Conservation (phyloP, 2,888 invertebrate genomes). For the Microdon myrmicae region DNA sequence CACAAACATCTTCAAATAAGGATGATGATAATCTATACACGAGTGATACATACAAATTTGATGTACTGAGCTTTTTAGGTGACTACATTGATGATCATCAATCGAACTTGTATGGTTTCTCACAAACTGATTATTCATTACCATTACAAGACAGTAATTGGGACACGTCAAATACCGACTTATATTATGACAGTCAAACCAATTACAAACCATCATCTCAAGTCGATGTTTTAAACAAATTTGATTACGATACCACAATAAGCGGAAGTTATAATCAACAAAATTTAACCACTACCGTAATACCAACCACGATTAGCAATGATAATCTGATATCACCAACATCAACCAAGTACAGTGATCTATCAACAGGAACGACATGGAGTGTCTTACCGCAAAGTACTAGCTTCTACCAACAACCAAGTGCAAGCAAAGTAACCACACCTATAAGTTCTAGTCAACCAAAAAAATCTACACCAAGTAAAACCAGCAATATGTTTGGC, state of each 20-base stretch:
- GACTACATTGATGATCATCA: slow-evolving; percentile 26
- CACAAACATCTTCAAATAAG: no score
- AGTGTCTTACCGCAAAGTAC: slow-evolving; percentile 17
- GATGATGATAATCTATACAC: slow-evolving; percentile 38
- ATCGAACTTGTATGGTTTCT: slow-evolving; percentile 21
- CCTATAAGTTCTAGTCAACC: slow-evolving; percentile 7
- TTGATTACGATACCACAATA: slow-evolving; percentile 54
- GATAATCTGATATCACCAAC: slow-evolving; percentile 51
- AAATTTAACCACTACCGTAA: slow-evolving; percentile 14
- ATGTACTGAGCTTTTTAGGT: slow-evolving; percentile 27
- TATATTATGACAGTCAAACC: slow-evolving; percentile 32
- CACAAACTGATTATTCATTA: slow-evolving; percentile 34
- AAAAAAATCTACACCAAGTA: slow-evolving; percentile 55
- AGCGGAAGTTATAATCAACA: slow-evolving; percentile 15
- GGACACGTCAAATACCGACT: slow-evolving; percentile 28
- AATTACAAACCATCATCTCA: slow-evolving; percentile 23
- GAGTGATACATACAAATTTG: slow-evolving; percentile 41
- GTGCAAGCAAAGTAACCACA: slow-evolving; percentile 25
- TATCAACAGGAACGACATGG: slow-evolving; percentile 28
- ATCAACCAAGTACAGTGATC: slow-evolving; percentile 24
- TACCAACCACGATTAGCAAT: slow-evolving; percentile 2
- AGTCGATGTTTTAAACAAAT: slow-evolving; percentile 5
- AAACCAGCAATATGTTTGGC: slow-evolving; percentile 59
- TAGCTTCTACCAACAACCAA: slow-evolving; percentile 55
- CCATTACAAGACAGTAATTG: slow-evolving; percentile 25